Base-by-base conservation (phyloP, 2,797 vertebrate genomes). In the Pangasius krempfi region DNA sequence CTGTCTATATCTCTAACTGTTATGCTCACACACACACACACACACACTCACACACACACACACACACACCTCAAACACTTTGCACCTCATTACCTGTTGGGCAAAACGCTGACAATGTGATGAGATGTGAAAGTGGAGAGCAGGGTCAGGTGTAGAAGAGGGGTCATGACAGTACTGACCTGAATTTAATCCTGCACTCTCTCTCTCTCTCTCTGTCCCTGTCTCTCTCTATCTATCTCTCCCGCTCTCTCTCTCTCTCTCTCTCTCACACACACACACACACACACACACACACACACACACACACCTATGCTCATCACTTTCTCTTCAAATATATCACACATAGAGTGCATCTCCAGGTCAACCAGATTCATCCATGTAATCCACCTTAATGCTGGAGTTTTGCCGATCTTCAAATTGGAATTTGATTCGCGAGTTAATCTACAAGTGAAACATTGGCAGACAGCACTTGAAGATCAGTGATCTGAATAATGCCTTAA, bases 121-220 rank as follows among this genome's bases (percentile, higher is more conserved):
- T 88, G 88, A 88, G 79, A 90, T 81, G 40, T 80, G 85, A 86
- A 86, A 87, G 62, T 89, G 88, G 80, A 84, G 73, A 76, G 64
- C 76, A 84, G 50, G 70, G 81, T 66, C 83, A 90, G 83, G 85
- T 78, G 44, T 88, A 84, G 87, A 89, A 52, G 44, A 88, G 73
- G 89, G 89, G 86, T 90, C 86, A 88, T 89, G 86, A 66, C 73
- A 79, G 86, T 70, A 88, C 66, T 89, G 88, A 89, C 90, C 90
- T 79, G 75, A 84, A 87, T 89, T 89, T 83, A 85, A 80, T 86
- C 86, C 30, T 12, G 8, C 85, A 7, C 58, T 30, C 58, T 18
- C 5, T 18, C 58, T n/a, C 58, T 47, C 40, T n/a, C 13, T 50
- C 81, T 27, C 58, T 47, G 27, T n/a, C 13, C 30, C 82, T 64